Percentiles rank a stretch among this genome's conserved stretches.
phyloP scores from a whole-genome alignment of 92 coral and sea anemone genomes.

The Anthopleura xanthogrammica region DNA sequence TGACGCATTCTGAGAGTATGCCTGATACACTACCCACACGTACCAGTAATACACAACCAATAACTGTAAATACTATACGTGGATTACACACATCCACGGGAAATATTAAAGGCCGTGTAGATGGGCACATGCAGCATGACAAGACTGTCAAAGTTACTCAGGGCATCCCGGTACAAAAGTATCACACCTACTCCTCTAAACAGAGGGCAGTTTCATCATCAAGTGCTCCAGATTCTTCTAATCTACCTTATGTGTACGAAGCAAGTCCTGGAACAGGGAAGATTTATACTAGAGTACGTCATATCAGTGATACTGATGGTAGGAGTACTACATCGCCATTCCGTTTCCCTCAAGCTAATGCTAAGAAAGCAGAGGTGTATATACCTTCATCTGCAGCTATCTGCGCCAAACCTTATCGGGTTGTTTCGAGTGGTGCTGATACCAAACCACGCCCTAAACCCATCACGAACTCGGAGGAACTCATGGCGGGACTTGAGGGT shows the following conservation, averaged over 20 bases:
- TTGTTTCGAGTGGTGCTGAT: conserved; percentile 34
- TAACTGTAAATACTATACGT: conserved; percentile 79
- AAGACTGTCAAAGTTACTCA: conserved; percentile 6
- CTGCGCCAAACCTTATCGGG: conserved; percentile 45
- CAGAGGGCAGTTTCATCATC: conserved; percentile 22
- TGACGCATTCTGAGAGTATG: conserved; percentile 42
- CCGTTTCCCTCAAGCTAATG: conserved; percentile 63
- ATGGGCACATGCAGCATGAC: neutral
- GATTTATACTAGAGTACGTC: conserved; percentile 44
- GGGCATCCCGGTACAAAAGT: neutral
- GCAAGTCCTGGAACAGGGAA: conserved; percentile 16
- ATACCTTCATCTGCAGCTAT: conserved; percentile 50
- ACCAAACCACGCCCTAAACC: conserved; percentile 70
- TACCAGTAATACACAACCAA: conserved; percentile 56
- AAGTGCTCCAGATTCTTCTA: conserved; percentile 20
- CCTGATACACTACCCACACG: conserved; percentile 34
- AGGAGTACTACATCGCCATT: conserved; percentile 41
- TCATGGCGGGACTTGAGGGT: conserved; percentile 62
- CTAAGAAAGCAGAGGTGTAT: conserved; percentile 46
- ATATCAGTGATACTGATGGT: conserved; percentile 34
- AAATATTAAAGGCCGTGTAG: conserved; percentile 22
- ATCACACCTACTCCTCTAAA: conserved; percentile 15
- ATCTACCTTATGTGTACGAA: conserved; percentile 11
- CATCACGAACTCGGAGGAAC: conserved; percentile 48
- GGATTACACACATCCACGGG: conserved; percentile 57